Evolutionary conservation across 2,888 invertebrate genomes (phyloP).

Genomic region (Hydraecia micacea): DNA sequence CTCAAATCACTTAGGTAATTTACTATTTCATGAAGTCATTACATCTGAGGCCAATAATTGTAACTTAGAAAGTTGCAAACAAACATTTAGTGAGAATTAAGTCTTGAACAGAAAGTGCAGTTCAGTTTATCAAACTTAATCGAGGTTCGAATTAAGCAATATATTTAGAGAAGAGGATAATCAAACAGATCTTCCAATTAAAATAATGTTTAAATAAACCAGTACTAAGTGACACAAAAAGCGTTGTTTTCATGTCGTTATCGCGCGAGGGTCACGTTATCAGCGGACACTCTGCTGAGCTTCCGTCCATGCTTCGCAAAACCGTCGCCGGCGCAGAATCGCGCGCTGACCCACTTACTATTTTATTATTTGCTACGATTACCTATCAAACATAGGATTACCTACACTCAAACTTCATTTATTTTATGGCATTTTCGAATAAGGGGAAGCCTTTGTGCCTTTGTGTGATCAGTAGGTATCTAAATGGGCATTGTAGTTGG

Average conservation of each 20-base stretch:
- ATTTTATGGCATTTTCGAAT: not conserved
- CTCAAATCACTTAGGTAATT: not conserved
- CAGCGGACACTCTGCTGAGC: constrained; percentile 77
- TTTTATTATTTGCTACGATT: constrained; percentile 51
- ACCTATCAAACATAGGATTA: constrained; percentile 26
- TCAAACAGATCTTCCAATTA: constrained; percentile 5
- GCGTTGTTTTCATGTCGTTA: constrained; percentile 75
- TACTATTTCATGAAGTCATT: not conserved
- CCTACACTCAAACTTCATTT: constrained; percentile 7
- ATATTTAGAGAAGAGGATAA: not conserved
- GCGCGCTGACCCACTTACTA: constrained; percentile 68
- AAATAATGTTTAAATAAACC: constrained; percentile 6
- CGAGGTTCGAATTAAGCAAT: not conserved
- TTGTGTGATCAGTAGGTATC: not conserved
- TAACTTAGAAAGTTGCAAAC: not conserved
- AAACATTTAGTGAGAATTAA: not conserved
- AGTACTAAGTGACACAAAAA: constrained; percentile 69
- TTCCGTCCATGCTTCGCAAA: constrained; percentile 76
- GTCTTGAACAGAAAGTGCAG: not conserved
- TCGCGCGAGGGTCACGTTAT: constrained; percentile 75
- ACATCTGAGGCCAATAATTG: not conserved
- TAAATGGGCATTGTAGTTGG: not conserved
- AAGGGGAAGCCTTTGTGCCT: not conserved
- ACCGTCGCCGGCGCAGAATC: constrained; percentile 45
- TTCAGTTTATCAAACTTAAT: not conserved